These are phyloP conservation scores for Cylindroiulus punctatus DNA, from an alignment of 2,888 invertebrate species.

Conservation along the genomic window DNA sequence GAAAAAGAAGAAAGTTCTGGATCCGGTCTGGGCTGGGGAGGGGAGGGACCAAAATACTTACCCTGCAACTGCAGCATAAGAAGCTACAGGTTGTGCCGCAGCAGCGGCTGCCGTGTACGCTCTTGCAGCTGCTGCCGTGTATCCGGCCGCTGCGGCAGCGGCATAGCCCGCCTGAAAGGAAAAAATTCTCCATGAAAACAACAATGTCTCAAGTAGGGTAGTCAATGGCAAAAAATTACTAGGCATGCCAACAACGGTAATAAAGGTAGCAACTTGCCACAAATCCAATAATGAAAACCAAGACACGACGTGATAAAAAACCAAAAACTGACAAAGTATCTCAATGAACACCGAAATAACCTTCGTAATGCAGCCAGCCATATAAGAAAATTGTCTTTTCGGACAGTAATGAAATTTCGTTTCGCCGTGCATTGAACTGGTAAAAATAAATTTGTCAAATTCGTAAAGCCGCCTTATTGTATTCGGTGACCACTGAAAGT, in stretches of 20 bases:
- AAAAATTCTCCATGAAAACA: neutral
- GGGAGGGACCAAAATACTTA: slow-evolving; percentile 57
- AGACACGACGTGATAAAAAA: neutral
- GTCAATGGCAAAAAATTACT: too few relatives aligned
- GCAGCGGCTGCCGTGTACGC: slow-evolving; percentile 64
- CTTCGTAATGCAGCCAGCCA: too few relatives aligned
- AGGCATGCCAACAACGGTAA: neutral
- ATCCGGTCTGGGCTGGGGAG: neutral
- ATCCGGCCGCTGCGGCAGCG: slow-evolving; percentile 62
- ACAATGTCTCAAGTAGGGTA: neutral
- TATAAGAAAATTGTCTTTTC: too few relatives aligned
- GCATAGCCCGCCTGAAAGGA: slow-evolving; percentile 60
- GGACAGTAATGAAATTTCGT: too few relatives aligned
- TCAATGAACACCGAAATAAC: too few relatives aligned
- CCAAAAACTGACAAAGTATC: too few relatives aligned
- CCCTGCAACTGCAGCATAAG: slow-evolving; percentile 62
- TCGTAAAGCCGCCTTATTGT: too few relatives aligned
- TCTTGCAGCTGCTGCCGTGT: slow-evolving; percentile 63
- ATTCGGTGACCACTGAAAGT: too few relatives aligned
- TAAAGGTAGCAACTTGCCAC: neutral
- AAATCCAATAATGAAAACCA: neutral
- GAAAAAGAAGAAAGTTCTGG: slow-evolving; percentile 8
- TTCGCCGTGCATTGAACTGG: too few relatives aligned
- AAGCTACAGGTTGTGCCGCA: slow-evolving; percentile 62
- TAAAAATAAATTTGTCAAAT: too few relatives aligned